Evolutionary conservation across 2,888 invertebrate genomes (phyloP).

Genomic region (Unio pictorum): DNA sequence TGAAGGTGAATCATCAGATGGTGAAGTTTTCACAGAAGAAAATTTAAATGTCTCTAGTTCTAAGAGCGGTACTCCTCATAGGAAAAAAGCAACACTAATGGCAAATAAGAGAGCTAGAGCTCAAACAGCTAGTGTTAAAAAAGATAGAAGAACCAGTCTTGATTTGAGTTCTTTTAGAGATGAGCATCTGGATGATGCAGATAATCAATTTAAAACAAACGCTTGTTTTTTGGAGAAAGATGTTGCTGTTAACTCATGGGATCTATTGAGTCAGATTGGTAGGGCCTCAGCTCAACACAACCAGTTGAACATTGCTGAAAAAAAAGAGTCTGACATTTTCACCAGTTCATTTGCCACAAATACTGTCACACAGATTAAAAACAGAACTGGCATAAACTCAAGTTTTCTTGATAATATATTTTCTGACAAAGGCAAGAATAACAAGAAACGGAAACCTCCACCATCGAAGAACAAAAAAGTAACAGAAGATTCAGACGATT

Average conservation of each 20-base stretch:
- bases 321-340: not conserved
- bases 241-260: constrained; percentile 6
- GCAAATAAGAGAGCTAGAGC: not conserved
- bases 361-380: too few species aligned
- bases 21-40: constrained; percentile 21
- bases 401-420: constrained; percentile 41
- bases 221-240: not conserved
- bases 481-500: constrained; percentile 1
- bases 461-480: constrained; percentile 17
- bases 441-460: constrained; percentile 29
- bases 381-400: not conserved
- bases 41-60: constrained; percentile 2
- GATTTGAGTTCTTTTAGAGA: not conserved
- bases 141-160: not conserved
- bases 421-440: not conserved
- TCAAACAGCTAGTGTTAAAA: too few species aligned
- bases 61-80: constrained; percentile 11
- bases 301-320: not conserved
- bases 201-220: not conserved
- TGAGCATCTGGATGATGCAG: constrained; percentile 1
- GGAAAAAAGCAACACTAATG: constrained; percentile 4
- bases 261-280: constrained; percentile 8
- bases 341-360: too few species aligned
- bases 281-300: constrained; percentile 1
- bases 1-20: constrained; percentile 10